Base-by-base conservation (phyloP, 2,888 invertebrate species). In the Iselma pallidipennis region DNA sequence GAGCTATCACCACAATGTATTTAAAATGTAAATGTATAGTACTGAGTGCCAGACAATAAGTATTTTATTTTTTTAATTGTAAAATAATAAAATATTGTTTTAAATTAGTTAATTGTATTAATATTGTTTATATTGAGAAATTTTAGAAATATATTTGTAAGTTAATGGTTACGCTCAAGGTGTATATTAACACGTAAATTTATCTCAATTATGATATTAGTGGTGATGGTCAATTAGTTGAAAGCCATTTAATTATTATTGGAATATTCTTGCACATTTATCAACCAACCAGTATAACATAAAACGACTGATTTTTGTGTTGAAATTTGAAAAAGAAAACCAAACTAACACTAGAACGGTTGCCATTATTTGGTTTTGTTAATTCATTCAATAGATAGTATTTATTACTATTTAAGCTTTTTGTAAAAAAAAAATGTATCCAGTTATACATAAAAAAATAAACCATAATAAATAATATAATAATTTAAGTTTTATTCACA, bases 21-120 rank as follows among this genome's bases (percentile, higher is more conserved):
- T 70, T 66, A 64, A 69, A 70, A 68, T 71, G 68, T 71, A 68
- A 67, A 49, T 66, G 66, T 67, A 71, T 71, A 68, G 73, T 73
- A 75, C 74, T 75, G 74, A 77, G 74, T 76, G 77, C 77, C 76
- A 76, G 77, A 78, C 78, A 78, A 78, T 78, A 78, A 76, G 58
- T 66, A 67, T 67, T 55, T 57, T 61, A n/a, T 55, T 54, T 54
- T 37, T 50, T 54, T 29, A 57, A 42, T 28, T 62, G 42, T 62
- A 57, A 45, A 56, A 59, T 55, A 51, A 10, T 4, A 23, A 16
- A 23, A 25, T 48, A 14, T 55, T 55, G 28, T 33, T 55, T 62
- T 62, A 49, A 26, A 54, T 45, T 63, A 65, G 48, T 55, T 58
- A 54, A 61, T 51, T 59, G 59, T 65, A 56, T 61, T 31, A 59